phyloP scores from a whole-genome alignment of 2,888 invertebrate species.

The Corythucha ciliata region DNA sequence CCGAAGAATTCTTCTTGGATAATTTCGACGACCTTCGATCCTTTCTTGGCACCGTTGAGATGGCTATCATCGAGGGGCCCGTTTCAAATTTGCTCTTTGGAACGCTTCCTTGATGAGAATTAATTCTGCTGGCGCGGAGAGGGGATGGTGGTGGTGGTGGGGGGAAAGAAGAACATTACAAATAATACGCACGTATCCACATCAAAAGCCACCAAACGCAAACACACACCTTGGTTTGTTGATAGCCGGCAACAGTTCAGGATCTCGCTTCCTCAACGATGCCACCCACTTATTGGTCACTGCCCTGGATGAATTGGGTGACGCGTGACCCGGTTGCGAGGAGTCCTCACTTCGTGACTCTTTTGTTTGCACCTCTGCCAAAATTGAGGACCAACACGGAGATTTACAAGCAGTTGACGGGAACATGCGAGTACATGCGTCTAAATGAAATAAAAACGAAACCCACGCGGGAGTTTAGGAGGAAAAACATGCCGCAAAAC shows the following conservation, averaged over 20 bases:
- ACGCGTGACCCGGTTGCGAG: constrained; percentile 5
- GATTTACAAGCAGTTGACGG: too few species aligned
- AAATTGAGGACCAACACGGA: too few species aligned
- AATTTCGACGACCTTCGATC: constrained; percentile 19
- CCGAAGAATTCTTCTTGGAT: constrained; percentile 20
- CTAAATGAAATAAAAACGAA: too few species aligned
- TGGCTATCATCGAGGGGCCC: constrained; percentile 18
- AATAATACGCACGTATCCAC: too few species aligned
- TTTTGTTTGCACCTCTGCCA: constrained; percentile 29
- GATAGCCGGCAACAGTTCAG: constrained; percentile 56
- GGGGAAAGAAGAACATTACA: too few species aligned
- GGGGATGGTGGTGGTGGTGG: too few species aligned
- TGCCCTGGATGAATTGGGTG: constrained; percentile 39
- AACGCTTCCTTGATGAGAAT: constrained; percentile 15
- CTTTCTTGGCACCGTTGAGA: constrained; percentile 13
- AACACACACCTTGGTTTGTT: constrained; percentile 37
- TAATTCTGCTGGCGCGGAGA: too few species aligned
- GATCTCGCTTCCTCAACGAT: constrained; percentile 54
- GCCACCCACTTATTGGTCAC: constrained; percentile 56
- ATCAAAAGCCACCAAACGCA: neutral
- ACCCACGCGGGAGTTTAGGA: too few species aligned
- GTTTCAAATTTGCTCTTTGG: constrained; percentile 22
- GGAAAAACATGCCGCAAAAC: too few species aligned
- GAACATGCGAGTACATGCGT: too few species aligned
- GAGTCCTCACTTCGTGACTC: constrained; percentile 5